A percentile compares a stretch with the other conserved stretches of the same genome.
These are phyloP conservation scores for Agapornis roseicollis DNA, from an alignment of 2,113 vertebrate genomes.

Conservation along the genomic window DNA sequence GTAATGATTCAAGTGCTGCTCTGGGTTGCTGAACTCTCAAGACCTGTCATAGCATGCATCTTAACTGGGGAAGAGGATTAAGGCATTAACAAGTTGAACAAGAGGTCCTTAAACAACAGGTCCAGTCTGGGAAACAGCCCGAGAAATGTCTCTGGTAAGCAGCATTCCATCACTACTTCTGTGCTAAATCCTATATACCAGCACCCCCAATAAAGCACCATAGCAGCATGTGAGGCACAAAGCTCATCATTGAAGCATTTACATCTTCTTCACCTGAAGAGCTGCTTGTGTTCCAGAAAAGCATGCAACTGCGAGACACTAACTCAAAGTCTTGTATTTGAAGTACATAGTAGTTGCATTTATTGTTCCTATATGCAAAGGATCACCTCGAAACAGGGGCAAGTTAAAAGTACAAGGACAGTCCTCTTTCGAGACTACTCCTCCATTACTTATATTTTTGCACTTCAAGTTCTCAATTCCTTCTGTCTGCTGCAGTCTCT, in stretches of 20 bases:
- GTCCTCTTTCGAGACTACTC: neutral
- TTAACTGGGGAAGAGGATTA: conserved; percentile 46
- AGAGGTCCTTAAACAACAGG: conserved; percentile 48
- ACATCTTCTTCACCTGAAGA: neutral
- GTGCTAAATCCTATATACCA: neutral
- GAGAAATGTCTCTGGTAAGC: neutral
- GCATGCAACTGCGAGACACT: neutral
- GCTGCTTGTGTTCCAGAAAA: neutral
- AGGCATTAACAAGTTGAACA: conserved; percentile 50
- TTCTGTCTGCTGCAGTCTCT: neutral
- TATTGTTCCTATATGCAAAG: neutral
- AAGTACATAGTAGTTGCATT: neutral
- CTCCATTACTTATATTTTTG: neutral
- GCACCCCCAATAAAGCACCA: neutral
- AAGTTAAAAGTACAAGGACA: neutral
- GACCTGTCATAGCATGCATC: neutral
- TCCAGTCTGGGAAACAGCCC: conserved; percentile 15
- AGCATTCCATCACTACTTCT: conserved; percentile 25
- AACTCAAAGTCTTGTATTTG: neutral
- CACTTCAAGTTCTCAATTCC: neutral
- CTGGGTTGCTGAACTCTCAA: neutral
- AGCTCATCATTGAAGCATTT: fast-evolving
- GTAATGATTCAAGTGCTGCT: neutral
- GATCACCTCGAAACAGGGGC: neutral
- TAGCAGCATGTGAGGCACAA: fast-evolving